Evolutionary conservation across 2,113 vertebrate genomes (phyloP).

Genomic region (Rhodinocichla rosea): DNA sequence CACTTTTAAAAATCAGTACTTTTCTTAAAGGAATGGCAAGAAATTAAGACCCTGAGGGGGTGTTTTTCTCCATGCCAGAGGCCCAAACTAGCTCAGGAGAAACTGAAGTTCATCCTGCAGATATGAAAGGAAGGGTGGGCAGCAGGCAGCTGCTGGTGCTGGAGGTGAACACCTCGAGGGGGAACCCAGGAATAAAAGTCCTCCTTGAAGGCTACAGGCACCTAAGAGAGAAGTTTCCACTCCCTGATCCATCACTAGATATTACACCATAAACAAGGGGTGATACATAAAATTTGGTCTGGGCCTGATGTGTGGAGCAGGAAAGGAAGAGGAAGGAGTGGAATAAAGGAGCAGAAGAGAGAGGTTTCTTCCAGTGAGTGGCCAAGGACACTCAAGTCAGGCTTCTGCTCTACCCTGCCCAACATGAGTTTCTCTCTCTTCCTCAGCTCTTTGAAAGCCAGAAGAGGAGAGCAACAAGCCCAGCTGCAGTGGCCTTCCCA

Average conservation of each 20-base stretch:
- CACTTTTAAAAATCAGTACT: neutral
- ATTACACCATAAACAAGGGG: neutral
- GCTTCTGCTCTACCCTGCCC: neutral
- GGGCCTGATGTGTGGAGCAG: neutral
- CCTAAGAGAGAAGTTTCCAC: neutral
- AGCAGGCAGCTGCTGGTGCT: neutral
- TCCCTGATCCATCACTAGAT: neutral
- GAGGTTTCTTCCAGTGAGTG: neutral
- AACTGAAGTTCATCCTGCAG: neutral
- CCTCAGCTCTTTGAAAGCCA: neutral
- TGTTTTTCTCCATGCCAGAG: neutral
- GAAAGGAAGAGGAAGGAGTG: neutral
- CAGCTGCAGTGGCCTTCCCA: neutral
- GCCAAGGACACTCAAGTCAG: neutral
- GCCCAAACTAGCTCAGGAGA: neutral
- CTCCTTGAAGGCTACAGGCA: neutral
- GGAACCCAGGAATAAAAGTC: neutral
- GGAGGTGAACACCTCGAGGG: rapidly evolving
- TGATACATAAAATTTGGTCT: neutral
- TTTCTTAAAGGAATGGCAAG: neutral
- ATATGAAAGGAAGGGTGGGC: neutral
- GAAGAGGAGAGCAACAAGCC: neutral
- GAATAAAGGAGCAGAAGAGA: neutral
- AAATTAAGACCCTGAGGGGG: neutral
- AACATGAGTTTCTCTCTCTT: neutral